Evolutionary conservation across 2,113 vertebrate species (phyloP), one percentile per base, ranked within the genome.

Genomic region (Bucco capensis): DNA sequence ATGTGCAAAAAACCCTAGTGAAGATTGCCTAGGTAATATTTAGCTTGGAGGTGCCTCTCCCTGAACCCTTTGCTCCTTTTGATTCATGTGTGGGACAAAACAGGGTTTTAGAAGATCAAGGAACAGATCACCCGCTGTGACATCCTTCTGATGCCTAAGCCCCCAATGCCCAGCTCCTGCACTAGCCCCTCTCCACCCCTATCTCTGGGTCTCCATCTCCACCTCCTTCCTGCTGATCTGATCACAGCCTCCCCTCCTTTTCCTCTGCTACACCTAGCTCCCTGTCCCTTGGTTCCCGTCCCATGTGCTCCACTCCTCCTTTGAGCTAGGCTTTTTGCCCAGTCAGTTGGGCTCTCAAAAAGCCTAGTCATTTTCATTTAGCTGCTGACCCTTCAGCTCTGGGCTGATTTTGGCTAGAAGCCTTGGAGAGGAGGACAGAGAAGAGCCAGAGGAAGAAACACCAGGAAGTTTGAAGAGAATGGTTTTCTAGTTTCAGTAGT

Each of bases 361-460:
- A 86, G 8, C 61, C 31, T 78, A 18, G 1, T 24, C 6, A 75
- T 54, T 93, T 83, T 2, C n/a, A 1, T 86, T 83, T 64, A 76
- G 61, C 62, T 84, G 73, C 53, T 65, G 70, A 65, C 35, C 62
- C 37, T 73, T 78, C 0, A 0, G 22, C 46, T 86, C 27, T 2
- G 2, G 74, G 66, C 12, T 79, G 62, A 70, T 73, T 92, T 92
- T 93, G 74, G 74, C 89, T 27, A 10, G 30, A 79, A 76, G 66
- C 46, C 50, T 76, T 69, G 50, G 49, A 82, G 8, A 62, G 4
- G 16, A 65, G 42, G 38, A 82, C 5, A 13, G 8, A 71, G 60
- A 92, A 81, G 30, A 42, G 49, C 73, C 74, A 64, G 65, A 69
- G 75, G 54, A 95, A 73, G 56, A 88, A 94, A 85, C 42, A 38